Base-by-base conservation (phyloP, 2,113 vertebrate genomes). In the Peromyscus polionotus region DNA sequence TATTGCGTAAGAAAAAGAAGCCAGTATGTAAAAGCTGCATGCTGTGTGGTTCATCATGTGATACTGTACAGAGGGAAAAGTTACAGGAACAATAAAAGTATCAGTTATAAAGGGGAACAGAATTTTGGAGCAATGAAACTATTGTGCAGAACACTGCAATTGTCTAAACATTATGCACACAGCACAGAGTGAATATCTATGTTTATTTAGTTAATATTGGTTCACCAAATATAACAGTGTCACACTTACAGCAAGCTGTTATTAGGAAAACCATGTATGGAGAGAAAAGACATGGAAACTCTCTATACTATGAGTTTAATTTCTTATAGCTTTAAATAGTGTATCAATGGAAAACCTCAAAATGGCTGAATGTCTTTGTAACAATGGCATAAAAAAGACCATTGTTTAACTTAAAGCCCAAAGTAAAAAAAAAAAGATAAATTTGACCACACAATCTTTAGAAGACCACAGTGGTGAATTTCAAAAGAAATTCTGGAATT, bases 381-480 rank as follows among this genome's bases (percentile, higher is more conserved):
- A 72, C 22, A 90, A 88, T 17, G 22, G 76, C 31, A 72, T 57
- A 93, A 91, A n/a, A 17, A 36, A 93, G 48, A 95, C 17, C 20
- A 36, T 2, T 72, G 24, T 79, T 80, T 39, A 91, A 91, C 19
- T 88, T 91, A 84, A 84, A 79, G 76, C 45, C 63, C 72, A 33
- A 96, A 85, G 83, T 93, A 63, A 76, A 88, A 84, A 83, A 83
- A 36, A 79, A 67, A 81, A 93, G n/a, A 88, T 28, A 94, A 97
- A 92, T 86, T 79, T 81, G 77, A 63, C 17, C 79, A 95, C 20
- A 79, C n/a, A 68, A 88, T 88, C 65, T 59, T 90, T 87, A 80
- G 57, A 79, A 68, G 51, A 77, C 75, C 6, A 94, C 45, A 91
- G 75, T 24, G 73, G 28, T 3, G 7, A 88, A 93, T 76, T 83